Percentiles rank a stretch among this genome's conserved stretches.
These are phyloP conservation scores for Hirtodrosophila histrioides DNA, from an alignment of 2,888 invertebrate genomes.

Conservation along the genomic window DNA sequence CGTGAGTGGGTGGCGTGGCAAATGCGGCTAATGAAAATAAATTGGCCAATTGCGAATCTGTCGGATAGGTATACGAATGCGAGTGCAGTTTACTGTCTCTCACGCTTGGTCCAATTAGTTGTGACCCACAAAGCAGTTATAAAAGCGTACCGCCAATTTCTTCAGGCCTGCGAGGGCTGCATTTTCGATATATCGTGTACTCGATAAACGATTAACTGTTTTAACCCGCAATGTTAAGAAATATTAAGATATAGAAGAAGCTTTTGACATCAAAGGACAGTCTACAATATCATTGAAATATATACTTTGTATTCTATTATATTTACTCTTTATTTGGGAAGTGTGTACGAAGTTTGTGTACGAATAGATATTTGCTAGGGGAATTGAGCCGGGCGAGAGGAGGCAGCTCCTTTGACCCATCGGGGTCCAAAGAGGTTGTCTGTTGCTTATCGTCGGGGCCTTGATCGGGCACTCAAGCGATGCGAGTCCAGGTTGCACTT, in stretches of 20 bases:
- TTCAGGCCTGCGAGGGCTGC: conserved; percentile 3
- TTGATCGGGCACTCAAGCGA: no score
- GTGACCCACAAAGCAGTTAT: conserved; percentile 22
- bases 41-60: conserved; percentile 35
- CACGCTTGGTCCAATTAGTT: conserved; percentile 14
- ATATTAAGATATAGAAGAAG: background rate
- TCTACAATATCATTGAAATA: no score
- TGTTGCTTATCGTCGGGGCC: conserved; percentile 1
- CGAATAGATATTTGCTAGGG: no score
- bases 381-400: no score
- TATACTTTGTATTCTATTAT: no score
- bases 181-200: background rate
- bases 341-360: no score
- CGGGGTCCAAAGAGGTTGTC: background rate
- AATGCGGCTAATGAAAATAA: conserved; percentile 49
- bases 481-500: conserved; percentile 37
- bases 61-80: conserved; percentile 11
- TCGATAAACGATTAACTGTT: conserved; percentile 6
- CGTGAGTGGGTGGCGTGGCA: conserved; percentile 30
- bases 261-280: no score
- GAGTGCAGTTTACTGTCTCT: conserved; percentile 14
- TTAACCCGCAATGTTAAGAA: background rate
- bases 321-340: no score
- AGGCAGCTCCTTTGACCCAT: no score
- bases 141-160: conserved; percentile 8